Percentiles rank a stretch among this genome's conserved stretches.
Conservation (phyloP, 2,888 invertebrate genomes). For the Branchinecta sandiegonensis region DNA sequence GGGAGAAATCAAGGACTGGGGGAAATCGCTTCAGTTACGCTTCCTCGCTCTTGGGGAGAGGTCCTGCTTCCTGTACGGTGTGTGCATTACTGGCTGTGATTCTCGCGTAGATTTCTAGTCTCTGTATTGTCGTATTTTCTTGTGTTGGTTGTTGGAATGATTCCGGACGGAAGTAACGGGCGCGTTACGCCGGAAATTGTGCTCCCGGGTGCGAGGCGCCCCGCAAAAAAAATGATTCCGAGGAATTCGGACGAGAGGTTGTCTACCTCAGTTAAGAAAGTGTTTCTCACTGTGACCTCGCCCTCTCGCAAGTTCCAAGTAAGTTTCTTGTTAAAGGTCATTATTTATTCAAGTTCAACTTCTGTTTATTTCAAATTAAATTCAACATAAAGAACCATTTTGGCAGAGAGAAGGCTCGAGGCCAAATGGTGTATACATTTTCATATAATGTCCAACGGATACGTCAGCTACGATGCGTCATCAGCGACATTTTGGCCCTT, state of each 20-base stretch:
- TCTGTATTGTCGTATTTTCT: not conserved
- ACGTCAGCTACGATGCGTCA: too few species aligned
- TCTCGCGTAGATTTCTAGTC: not conserved
- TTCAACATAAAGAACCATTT: too few species aligned
- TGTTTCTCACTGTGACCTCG: not conserved
- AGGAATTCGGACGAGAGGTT: constrained; percentile 5
- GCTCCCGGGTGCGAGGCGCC: not conserved
- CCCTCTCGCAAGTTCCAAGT: constrained; percentile 10
- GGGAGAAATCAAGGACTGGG: too few species aligned
- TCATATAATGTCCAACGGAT: too few species aligned
- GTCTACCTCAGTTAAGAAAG: not conserved
- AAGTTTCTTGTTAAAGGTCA: not conserved
- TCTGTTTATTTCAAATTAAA: too few species aligned
- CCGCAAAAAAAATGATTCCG: not conserved
- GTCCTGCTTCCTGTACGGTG: not conserved
- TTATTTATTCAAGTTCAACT: too few species aligned
- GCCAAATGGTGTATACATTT: too few species aligned
- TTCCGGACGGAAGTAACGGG: not conserved
- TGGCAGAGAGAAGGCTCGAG: too few species aligned
- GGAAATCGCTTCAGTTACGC: too few species aligned
- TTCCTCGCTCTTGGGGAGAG: too few species aligned
- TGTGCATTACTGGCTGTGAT: constrained; percentile 13
- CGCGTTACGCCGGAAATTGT: constrained; percentile 10
- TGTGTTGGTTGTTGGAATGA: not conserved
- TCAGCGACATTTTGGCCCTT: too few species aligned